Evolutionary conservation across 1,140 invertebrate species (phyloP).

Genomic region (Drosophila biarmipes): DNA sequence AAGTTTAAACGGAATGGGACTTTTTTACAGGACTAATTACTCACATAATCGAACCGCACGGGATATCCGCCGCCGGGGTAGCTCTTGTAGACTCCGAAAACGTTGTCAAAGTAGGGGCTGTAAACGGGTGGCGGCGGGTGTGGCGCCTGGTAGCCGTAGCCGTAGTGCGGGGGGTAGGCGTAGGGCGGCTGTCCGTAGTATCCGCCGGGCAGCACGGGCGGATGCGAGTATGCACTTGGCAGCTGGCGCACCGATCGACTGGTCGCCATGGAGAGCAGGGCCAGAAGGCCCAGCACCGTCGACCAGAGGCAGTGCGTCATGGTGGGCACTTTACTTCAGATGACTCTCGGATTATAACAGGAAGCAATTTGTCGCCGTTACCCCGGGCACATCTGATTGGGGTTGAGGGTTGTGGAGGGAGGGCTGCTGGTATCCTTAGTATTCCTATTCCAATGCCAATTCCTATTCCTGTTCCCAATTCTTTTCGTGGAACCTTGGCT

Average conservation of each 20-base stretch:
- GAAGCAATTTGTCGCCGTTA: not conserved
- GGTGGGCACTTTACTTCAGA: constrained; percentile 16
- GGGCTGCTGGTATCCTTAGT: not conserved
- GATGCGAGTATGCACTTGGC: constrained; percentile 14
- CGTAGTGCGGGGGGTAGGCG: constrained; percentile 38
- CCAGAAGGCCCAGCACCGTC: constrained; percentile 36
- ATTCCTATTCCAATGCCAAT: not conserved
- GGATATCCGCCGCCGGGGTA: constrained; percentile 82
- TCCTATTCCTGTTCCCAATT: not conserved
- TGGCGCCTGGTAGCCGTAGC: constrained; percentile 53
- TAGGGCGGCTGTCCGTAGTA: constrained; percentile 40
- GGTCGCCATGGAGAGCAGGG: constrained; percentile 21
- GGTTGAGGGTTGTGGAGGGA: not conserved
- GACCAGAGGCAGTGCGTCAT: constrained; percentile 55
- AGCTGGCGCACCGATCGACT: constrained; percentile 53
- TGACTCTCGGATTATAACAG: not conserved
- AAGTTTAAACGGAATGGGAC: too few relatives aligned
- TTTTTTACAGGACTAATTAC: constrained; percentile 13
- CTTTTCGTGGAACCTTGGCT: constrained; percentile 18
- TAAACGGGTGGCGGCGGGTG: constrained; percentile 4
- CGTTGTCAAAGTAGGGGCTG: constrained; percentile 39
- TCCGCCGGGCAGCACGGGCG: constrained; percentile 13
- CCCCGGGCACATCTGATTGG: constrained; percentile 24
- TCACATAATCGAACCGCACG: constrained; percentile 73
- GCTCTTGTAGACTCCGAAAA: constrained; percentile 55